Evolutionary conservation across 2,888 invertebrate species (phyloP), one percentile per base, ranked within the genome.

Genomic region (Lasioglossum figueresi): DNA sequence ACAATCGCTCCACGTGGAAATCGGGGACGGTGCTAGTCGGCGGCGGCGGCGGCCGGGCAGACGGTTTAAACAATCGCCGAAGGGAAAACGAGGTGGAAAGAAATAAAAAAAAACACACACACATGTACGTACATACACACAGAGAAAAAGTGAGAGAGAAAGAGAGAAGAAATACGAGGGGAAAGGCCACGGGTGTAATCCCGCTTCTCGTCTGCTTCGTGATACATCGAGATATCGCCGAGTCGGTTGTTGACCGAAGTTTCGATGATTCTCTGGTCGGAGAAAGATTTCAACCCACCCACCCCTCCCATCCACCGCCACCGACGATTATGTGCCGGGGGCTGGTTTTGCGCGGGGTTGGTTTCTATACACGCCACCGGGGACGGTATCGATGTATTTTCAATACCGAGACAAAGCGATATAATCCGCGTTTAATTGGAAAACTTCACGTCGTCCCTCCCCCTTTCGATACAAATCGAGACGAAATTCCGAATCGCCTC

Each of bases 341-440:
- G 52, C 45, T 31, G 82, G 76, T 80, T 70, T 40, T 75, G 84
- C 84, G 79, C 56, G 77, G 76, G 84, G 81, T 74, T 80, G 56
- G 56, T 59, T 59, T 37, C 76, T 48, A 37, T 68, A 76, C 83
- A 82, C 63, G 66, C 43, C 37, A 48, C 27, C 34, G 63, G 43
- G 68, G 45, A 27, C 52, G 45, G 88, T 89, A 92, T 93, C 92
- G 93, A 92, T 92, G 90, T 92, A 91, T 93, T 91, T 93, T 93
- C 93, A 92, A 93, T 93, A 93, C 91, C 89, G 92, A 92, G 93
- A 93, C 93, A 94, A 94, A 94, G 94, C 94, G 93, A 93, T 92
- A 93, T 94, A 94, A 94, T 94, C 94, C 94, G 92, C 92, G 91
- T 94, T 94, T 94, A 94, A 94, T 94, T 94, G 94, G 94, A 94